Evolutionary conservation across 2,797 vertebrate species (phyloP), one percentile per base, ranked within the genome.

Genomic region (Periophthalmus magnuspinnatus): DNA sequence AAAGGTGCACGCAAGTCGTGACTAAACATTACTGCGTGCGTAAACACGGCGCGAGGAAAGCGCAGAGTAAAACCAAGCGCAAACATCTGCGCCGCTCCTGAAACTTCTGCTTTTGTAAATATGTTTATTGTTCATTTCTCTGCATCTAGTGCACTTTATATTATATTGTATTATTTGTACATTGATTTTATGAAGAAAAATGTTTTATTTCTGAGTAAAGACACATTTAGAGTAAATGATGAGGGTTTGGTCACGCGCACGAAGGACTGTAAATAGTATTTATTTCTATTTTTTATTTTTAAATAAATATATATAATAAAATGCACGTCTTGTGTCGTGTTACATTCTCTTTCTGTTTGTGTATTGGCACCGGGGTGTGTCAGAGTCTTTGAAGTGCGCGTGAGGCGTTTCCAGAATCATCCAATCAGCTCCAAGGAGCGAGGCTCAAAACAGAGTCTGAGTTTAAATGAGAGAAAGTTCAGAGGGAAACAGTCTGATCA

Each of bases 11-110:
- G 54, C 94, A 94, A 0, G 75, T 93, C 2, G 94, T 97, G 9
- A 94, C 92, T 3, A 98, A 96, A 80, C 94, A 96, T 84, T 96
- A 94, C 78, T 99, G 98, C 19, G 76, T 87, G 1, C 92, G 84
- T 21, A 91, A 85, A 13, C 90, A 92, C 0, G 78, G 76, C 0
- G 34, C 57, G 0, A 83, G 81, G 24, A 91, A 81, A 55, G 79
- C 88, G 5, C 92, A 86, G 0, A 92, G 93, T 52, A 87, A 89
- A 76, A 72, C 86, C n/a, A 88, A 84, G 77, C 86, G 88, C 28
- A 93, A 83, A 63, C 88, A 81, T 48, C 91, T 34, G 4, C 91
- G 33, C 33, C 24, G 90, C 6, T 78, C 81, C 5, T 88, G 78
- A 88, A 28, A 22, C 24, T 45, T 16, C 65, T 24, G n/a, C 59